Percentiles rank a stretch among this genome's conserved stretches.
phyloP scores from a whole-genome alignment of 2,888 invertebrate species.

The Serrognathus titanus region DNA sequence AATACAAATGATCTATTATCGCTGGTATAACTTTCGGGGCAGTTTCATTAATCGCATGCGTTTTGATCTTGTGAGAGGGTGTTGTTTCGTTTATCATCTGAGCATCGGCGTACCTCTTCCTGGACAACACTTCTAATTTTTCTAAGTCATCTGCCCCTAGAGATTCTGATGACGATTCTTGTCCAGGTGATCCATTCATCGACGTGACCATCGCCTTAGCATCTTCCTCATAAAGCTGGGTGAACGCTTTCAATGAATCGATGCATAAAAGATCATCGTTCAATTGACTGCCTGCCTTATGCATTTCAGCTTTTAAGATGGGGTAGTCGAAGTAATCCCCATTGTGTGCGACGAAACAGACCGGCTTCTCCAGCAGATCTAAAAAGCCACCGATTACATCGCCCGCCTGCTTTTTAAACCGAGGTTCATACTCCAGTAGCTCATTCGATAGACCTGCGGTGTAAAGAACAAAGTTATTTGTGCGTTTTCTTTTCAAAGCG shows the following conservation, averaged over 20 bases:
- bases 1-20: too few species aligned
- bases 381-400: slow-evolving; percentile 62
- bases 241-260: slow-evolving; percentile 64
- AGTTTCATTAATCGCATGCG: slow-evolving; percentile 52
- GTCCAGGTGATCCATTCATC: too few species aligned
- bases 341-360: slow-evolving; percentile 81
- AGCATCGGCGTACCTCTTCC: slow-evolving; percentile 19
- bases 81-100: slow-evolving; percentile 42
- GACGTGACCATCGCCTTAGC: slow-evolving; percentile 34
- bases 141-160: neutral
- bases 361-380: slow-evolving; percentile 60
- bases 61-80: slow-evolving; percentile 17
- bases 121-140: slow-evolving; percentile 3
- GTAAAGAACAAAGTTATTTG: too few species aligned
- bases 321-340: slow-evolving; percentile 77
- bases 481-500: too few species aligned
- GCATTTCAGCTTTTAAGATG: slow-evolving; percentile 63
- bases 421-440: slow-evolving; percentile 58
- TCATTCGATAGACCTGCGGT: slow-evolving; percentile 64
- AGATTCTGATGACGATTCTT: too few species aligned
- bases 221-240: slow-evolving; percentile 32
- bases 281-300: slow-evolving; percentile 51
- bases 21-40: slow-evolving; percentile 49
- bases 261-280: slow-evolving; percentile 58
- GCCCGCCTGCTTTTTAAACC: slow-evolving; percentile 58